These are phyloP conservation scores for Petaurus breviceps DNA, from an alignment of 2,113 vertebrate genomes.

Conservation along the genomic window DNA sequence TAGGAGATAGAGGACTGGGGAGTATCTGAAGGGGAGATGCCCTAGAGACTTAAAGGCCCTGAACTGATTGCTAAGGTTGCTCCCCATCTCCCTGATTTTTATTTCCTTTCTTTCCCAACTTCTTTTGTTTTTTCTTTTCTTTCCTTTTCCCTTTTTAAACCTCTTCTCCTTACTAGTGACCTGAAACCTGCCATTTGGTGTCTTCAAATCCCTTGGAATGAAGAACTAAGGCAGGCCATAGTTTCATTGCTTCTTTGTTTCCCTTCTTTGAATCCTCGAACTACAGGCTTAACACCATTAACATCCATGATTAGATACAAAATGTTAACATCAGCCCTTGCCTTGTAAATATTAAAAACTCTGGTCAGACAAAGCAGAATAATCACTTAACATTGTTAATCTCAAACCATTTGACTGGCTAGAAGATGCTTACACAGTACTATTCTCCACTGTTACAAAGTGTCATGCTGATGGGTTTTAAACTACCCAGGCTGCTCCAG, in stretches of 20 bases:
- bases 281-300: not conserved
- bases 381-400: not conserved
- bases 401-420: not conserved
- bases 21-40: not conserved
- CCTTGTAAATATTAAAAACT: not conserved
- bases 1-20: not conserved
- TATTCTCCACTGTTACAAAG: not conserved
- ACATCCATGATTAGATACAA: not conserved
- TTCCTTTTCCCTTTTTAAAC: not conserved
- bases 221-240: not conserved
- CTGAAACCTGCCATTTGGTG: not conserved
- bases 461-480: not conserved
- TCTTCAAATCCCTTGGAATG: not conserved
- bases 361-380: not conserved
- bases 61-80: not conserved
- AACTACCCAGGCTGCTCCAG: not conserved
- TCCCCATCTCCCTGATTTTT: not conserved
- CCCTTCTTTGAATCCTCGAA: not conserved
- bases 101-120: not conserved
- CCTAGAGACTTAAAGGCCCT: not conserved
- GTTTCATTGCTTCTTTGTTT: not conserved
- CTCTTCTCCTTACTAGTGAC: not conserved
- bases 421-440: not conserved
- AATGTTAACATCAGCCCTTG: not conserved
- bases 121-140: not conserved